Percentiles rank a stretch among this genome's conserved stretches.
phyloP scores from a whole-genome alignment of 2,888 invertebrate genomes.

The Chironomus tentans region DNA sequence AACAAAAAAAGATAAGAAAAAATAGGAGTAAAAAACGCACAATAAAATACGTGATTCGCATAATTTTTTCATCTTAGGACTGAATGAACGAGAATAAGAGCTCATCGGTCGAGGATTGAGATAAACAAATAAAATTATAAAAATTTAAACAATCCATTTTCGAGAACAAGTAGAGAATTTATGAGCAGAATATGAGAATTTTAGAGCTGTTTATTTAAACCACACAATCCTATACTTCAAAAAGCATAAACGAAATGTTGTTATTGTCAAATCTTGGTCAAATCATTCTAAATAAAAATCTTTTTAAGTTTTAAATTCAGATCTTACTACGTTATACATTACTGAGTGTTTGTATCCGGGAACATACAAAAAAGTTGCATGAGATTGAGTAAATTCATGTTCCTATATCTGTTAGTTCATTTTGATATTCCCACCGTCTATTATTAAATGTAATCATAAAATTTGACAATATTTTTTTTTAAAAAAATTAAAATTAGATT shows the following conservation, averaged over 20 bases:
- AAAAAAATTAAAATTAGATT: too few relatives aligned
- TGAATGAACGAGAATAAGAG: neutral
- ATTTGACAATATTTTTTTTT: too few relatives aligned
- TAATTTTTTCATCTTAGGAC: constrained; percentile 1
- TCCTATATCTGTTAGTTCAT: too few relatives aligned
- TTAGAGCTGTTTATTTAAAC: too few relatives aligned
- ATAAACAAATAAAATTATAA: constrained; percentile 24
- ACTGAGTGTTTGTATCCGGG: neutral
- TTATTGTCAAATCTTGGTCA: too few relatives aligned
- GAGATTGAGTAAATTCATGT: too few relatives aligned
- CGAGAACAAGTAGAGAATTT: neutral
- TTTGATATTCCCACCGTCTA: too few relatives aligned
- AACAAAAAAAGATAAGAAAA: neutral
- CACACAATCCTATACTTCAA: neutral
- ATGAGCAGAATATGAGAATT: neutral
- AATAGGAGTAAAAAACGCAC: constrained; percentile 13
- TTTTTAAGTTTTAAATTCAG: constrained; percentile 10
- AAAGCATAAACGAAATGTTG: neutral
- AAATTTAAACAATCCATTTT: constrained; percentile 11
- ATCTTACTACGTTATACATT: neutral
- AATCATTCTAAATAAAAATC: constrained; percentile 17
- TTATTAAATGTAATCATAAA: too few relatives aligned
- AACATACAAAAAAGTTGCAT: neutral
- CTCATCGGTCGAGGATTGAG: neutral
- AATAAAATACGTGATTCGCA: constrained; percentile 27